Evolutionary conservation across 1,140 invertebrate species (phyloP).

Genomic region (Wiebesia pumilae): DNA sequence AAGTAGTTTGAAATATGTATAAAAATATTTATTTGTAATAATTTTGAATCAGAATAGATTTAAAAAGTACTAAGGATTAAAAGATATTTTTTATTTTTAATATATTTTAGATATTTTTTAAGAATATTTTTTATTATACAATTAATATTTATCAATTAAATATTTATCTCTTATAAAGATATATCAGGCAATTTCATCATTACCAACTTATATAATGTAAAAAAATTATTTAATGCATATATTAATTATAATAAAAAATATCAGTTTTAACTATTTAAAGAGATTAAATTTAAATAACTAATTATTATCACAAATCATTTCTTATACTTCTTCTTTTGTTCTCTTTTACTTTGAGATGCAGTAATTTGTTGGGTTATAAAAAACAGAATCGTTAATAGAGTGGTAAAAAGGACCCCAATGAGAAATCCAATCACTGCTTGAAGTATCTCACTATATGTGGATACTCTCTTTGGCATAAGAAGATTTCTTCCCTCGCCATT

Average conservation of each 20-base stretch:
- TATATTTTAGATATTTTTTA: too few relatives aligned
- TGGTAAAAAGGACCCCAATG: constrained; percentile 63
- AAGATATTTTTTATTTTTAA: too few relatives aligned
- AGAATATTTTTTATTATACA: background rate
- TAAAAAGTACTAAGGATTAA: constrained; percentile 8
- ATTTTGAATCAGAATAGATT: background rate
- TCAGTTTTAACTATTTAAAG: background rate
- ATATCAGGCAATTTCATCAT: background rate
- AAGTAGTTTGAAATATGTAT: background rate
- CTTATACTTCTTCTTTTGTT: constrained; percentile 61
- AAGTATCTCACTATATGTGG: constrained; percentile 64
- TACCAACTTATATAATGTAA: background rate
- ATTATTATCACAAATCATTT: background rate
- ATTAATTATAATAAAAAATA: background rate
- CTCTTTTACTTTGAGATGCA: constrained; percentile 46
- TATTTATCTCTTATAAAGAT: background rate
- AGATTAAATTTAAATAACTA: background rate
- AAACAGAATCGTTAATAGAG: constrained; percentile 55
- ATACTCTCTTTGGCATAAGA: constrained; percentile 54
- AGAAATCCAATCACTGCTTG: constrained; percentile 65
- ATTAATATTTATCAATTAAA: background rate
- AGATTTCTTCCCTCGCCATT: constrained; percentile 62
- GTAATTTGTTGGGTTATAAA: constrained; percentile 53
- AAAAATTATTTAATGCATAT: background rate
- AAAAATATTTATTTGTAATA: background rate